A percentile compares a stretch with the other conserved stretches of the same genome.
phyloP scores from a whole-genome alignment of 30 jellyfish, hydroid and myxozoan species.

The Aurelia aurita complex sp. Pacific region DNA sequence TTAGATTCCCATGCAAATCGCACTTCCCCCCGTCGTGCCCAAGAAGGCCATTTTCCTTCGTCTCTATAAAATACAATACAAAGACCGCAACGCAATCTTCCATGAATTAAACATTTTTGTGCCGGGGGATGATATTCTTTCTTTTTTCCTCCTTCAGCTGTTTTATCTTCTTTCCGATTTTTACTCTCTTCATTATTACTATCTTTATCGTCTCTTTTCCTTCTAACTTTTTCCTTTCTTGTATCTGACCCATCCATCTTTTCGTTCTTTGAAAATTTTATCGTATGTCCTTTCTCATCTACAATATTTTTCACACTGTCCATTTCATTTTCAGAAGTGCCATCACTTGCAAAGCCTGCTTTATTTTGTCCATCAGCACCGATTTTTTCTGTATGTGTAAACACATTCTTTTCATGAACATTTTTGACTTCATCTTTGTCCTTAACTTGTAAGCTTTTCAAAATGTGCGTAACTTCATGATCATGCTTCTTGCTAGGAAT shows the following conservation, averaged over 20 bases:
- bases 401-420: too few species aligned
- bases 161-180: background rate
- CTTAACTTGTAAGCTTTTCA: too few species aligned
- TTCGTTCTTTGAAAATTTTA: background rate
- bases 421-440: too few species aligned
- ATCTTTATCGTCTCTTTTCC: background rate
- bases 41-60: slow-evolving; percentile 58
- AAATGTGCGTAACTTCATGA: too few species aligned
- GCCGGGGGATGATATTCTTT: background rate
- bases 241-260: background rate
- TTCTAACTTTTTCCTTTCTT: background rate
- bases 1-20: slow-evolving; percentile 20
- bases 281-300: background rate
- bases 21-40: slow-evolving; percentile 67
- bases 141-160: background rate
- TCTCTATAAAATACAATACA: slow-evolving; percentile 23
- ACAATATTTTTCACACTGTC: background rate
- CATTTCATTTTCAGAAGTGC: background rate
- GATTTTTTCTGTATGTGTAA: too few species aligned
- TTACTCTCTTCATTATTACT: background rate
- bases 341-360: too few species aligned
- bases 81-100: slow-evolving; percentile 24
- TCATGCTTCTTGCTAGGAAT: slow-evolving; percentile 6
- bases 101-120: slow-evolving; percentile 29
- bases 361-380: too few species aligned